Evolutionary conservation across 2,797 vertebrate genomes (phyloP).

Genomic region (Hyperoplus lanceolatus): DNA sequence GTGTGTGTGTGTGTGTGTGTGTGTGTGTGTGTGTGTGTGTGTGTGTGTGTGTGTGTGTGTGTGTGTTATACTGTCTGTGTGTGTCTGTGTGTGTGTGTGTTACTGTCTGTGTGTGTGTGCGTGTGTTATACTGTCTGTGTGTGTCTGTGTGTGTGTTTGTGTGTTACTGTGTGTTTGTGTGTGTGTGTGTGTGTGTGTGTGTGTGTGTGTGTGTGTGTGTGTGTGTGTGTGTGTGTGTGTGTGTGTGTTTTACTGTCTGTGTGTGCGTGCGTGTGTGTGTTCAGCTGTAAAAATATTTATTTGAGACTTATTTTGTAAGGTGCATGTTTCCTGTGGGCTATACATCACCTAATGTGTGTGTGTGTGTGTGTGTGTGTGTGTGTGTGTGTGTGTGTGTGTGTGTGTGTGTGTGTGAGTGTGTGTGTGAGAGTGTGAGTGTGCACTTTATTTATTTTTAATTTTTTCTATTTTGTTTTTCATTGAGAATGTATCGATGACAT

Average conservation of each 20-base stretch:
- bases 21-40: neutral
- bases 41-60: neutral
- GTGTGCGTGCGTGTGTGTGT: too few species aligned
- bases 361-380: too few species aligned
- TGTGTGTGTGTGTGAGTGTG: too few species aligned
- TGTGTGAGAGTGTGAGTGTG: too few species aligned
- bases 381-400: too few species aligned
- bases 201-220: neutral
- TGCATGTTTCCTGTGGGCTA: constrained; percentile 64
- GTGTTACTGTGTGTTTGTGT: neutral
- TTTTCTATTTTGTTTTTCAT: constrained; percentile 44
- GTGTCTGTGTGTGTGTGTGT: neutral
- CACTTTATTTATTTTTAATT: neutral
- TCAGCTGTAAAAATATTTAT: constrained; percentile 21
- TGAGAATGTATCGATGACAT: constrained; percentile 69
- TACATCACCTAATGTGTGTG: constrained; percentile 78
- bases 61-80: too few species aligned
- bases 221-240: too few species aligned
- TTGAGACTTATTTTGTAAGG: constrained; percentile 57
- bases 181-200: neutral
- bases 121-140: neutral
- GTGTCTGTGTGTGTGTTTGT: neutral
- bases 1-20: neutral
- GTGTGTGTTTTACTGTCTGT: too few species aligned
- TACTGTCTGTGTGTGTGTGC: too few species aligned